Evolutionary conservation across 2,797 vertebrate genomes (phyloP), one percentile per base, ranked within the genome.

Genomic region (Phylloscopus collybita): DNA sequence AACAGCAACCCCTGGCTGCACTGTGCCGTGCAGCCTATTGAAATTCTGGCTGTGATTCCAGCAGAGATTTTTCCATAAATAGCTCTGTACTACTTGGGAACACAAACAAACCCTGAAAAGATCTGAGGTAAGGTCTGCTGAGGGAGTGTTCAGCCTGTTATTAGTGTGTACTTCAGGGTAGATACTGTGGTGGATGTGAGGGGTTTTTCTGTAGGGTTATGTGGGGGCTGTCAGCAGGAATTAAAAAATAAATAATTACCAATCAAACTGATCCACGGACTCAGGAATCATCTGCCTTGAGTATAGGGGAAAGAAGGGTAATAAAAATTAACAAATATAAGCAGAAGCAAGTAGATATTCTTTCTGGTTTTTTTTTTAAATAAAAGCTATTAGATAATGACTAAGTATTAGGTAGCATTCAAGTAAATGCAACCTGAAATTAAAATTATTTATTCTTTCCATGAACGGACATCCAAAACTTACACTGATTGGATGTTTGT

Each of bases 61-160:
- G 95, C 85, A 61, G 96, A 87, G 93, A 71, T 86, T 90, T 91
- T 91, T 91, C 96, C 96, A 95, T 92, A 97, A 97, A 97, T 97
- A 97, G 92, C 93, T 93, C 66, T 60, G 73, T 64, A 60, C 88
- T 85, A 67, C 86, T 95, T 81, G 5, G 12, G 78, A 87, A 83
- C 94, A 94, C 93, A 96, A 94, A 89, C 94, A 85, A 86, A 62
- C 62, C 80, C 80, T 87, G 90, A n/a, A 78, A 76, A 78, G 73
- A 92, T 62, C 82, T 67, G 5, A 70, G 73, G 59, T 25, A 5
- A 71, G 92, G 84, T 87, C 86, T 95, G 82, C 78, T 21, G 29
- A 82, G 83, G 79, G 64, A 34, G 53, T 84, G 0, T 21, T 62
- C 3, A 67, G 54, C 65, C 65, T 38, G 25, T 13, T 71, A 1